Conservation (phyloP, 1,140 invertebrate genomes). For the Hylaeus volcanicus region DNA sequence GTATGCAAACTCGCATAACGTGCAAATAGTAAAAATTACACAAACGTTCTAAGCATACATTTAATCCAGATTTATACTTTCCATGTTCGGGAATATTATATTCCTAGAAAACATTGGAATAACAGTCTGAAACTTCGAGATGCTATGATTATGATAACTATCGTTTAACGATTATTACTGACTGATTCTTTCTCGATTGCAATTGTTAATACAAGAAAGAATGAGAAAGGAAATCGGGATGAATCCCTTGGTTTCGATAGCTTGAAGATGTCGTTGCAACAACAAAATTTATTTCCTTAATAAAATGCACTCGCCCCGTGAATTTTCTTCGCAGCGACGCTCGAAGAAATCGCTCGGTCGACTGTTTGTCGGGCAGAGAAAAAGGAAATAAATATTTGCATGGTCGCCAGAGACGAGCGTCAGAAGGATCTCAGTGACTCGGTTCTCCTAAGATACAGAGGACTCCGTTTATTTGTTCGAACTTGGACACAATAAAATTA, state of each 20-base stretch:
- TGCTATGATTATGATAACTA: too few species aligned
- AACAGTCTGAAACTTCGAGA: too few species aligned
- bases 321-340: neutral
- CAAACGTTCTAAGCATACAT: too few species aligned
- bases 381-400: conserved; percentile 61
- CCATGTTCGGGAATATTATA: too few species aligned
- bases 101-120: too few species aligned
- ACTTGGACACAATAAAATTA: conserved; percentile 58
- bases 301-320: neutral
- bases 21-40: too few species aligned
- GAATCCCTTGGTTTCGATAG: too few species aligned
- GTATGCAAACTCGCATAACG: too few species aligned
- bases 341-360: neutral
- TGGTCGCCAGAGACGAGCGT: conserved; percentile 36
- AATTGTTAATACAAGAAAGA: neutral
- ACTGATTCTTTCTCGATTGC: too few species aligned
- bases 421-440: conserved; percentile 25
- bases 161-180: too few species aligned
- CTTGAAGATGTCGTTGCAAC: too few species aligned
- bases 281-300: neutral
- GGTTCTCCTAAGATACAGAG: conserved; percentile 53
- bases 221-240: neutral
- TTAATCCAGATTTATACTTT: too few species aligned
- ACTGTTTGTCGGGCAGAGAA: conserved; percentile 20
- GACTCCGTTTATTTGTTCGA: conserved; percentile 58